Base-by-base conservation (phyloP, 2,797 vertebrate species). In the Takifugu rubripes region DNA sequence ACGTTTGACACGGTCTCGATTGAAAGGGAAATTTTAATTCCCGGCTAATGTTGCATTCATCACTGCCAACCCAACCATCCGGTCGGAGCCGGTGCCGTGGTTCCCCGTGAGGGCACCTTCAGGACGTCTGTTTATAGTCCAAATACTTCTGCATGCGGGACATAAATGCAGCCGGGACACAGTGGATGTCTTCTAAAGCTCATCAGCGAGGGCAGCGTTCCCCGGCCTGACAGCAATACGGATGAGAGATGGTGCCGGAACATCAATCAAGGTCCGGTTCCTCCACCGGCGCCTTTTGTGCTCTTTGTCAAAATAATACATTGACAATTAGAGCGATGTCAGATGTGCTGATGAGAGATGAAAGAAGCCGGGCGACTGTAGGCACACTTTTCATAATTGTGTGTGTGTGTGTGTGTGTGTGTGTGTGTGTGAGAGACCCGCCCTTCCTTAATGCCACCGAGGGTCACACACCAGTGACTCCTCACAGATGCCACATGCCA, bases 401-500 rank as follows among this genome's bases (percentile, higher is more conserved):
- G 26, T 17, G 15, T 12, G 15, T 26, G 15, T 7, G 31, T 54
- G 47, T 49, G 56, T 43, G 26, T 17, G 33, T 49, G 33, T 49
- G 10, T 45, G 52, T 44, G 31, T 33, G 49, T 56, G 57, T 57
- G 25, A 58, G 56, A 44, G 43, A 44, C 5, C 31, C 17, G 5
- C 29, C 44, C 52, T 40, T 54, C 51, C 49, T 54, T 27, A 62
- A 55, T 50, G 56, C 46, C 61, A 54, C 29, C 51, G 54, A 55
- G 60, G 67, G 72, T 81, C 70, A 79, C 24, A 59, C 70, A 61
- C 61, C 75, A 72, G 49, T 56, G 62, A 51, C 52, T 72, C 71
- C 78, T 71, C 47, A 31, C 65, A 77, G 75, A 72, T 68, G n/a
- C 21, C 21, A 21, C 55, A 72, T 78, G 66, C 81, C 79, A 78